phyloP scores from a whole-genome alignment of 2,888 invertebrate genomes.

The Rhingia rostrata region DNA sequence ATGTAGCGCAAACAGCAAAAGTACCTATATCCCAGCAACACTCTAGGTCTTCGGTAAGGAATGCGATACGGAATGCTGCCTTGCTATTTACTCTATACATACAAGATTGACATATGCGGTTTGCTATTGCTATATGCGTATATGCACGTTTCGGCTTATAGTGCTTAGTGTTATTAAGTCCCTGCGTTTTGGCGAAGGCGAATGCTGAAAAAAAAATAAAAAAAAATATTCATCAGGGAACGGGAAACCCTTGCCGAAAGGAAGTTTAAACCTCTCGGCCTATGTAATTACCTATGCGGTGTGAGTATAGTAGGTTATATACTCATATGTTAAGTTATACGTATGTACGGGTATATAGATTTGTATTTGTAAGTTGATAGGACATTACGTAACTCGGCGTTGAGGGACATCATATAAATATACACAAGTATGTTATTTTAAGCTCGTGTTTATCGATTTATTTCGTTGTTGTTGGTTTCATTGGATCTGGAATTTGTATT shows the following conservation, averaged over 20 bases:
- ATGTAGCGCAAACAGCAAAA: conserved; percentile 32
- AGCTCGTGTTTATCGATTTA: conserved; percentile 70
- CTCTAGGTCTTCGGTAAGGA: conserved; percentile 74
- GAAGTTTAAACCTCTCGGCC: conserved; percentile 67
- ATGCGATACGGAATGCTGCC: conserved; percentile 74
- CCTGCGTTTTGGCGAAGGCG: conserved; percentile 11
- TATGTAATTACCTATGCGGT: conserved; percentile 59
- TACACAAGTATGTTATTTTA: conserved; percentile 10
- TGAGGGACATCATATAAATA: conserved; percentile 37
- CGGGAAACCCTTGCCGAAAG: conserved; percentile 68
- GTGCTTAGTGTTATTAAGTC: conserved; percentile 31
- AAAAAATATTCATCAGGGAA: conserved; percentile 34
- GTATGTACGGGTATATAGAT: conserved; percentile 17
- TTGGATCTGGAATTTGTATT: conserved; percentile 44
- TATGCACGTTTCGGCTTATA: conserved; percentile 12
- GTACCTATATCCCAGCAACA: conserved; percentile 40
- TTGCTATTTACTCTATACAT: conserved; percentile 52
- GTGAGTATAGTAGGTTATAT: conserved; percentile 33
- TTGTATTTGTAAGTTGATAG: conserved; percentile 35
- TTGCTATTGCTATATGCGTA: conserved; percentile 7
- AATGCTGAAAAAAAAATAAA: neutral
- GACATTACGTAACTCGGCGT: conserved; percentile 55
- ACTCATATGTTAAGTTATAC: conserved; percentile 26
- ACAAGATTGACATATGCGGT: conserved; percentile 31
- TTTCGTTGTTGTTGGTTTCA: conserved; percentile 69